Percentiles rank a stretch among this genome's conserved stretches.
Conservation (phyloP, 2,888 invertebrate genomes). For the Limnephilus lunatus region DNA sequence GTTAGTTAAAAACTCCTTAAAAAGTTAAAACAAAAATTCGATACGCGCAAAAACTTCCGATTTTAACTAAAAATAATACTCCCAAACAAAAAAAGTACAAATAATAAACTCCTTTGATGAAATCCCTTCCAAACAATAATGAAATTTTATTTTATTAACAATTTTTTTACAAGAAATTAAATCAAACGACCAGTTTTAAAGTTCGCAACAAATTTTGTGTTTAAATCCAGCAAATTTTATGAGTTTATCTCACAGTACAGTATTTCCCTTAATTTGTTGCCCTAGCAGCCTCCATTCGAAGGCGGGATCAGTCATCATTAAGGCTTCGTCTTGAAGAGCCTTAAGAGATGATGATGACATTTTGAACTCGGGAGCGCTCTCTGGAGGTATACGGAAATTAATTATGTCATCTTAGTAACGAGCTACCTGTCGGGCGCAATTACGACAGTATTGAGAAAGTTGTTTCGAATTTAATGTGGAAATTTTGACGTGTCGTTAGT, state of each 20-base stretch:
- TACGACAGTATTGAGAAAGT: background rate
- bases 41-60: background rate
- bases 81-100: background rate
- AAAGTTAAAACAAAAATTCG: background rate
- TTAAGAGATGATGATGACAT: background rate
- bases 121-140: background rate
- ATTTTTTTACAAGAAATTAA: background rate
- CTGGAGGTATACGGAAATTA: background rate
- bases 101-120: background rate
- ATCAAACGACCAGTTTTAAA: background rate
- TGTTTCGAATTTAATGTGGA: background rate
- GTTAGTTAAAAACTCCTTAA: background rate
- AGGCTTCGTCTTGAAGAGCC: background rate
- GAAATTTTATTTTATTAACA: background rate
- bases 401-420: constrained; percentile 2
- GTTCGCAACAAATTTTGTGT: background rate
- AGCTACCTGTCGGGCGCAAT: background rate
- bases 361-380: background rate
- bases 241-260: background rate
- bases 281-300: background rate
- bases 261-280: background rate
- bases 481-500: background rate
- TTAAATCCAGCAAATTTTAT: background rate
- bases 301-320: constrained; percentile 20
- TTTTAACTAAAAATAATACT: background rate